Base-by-base conservation (phyloP, 2,888 invertebrate genomes). In the Papilio gigon region DNA sequence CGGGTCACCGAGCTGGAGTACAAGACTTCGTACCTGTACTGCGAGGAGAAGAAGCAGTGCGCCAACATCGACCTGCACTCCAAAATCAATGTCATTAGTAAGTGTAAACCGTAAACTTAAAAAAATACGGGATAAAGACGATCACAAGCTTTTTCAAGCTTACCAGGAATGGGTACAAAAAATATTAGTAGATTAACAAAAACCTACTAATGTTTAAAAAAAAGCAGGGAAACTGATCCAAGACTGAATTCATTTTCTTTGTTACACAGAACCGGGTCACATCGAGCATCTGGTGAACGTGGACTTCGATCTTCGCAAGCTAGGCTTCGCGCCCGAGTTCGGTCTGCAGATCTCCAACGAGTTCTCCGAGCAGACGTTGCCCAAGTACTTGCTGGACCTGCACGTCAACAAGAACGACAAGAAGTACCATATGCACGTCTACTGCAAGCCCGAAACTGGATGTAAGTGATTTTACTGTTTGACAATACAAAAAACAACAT, bases 1-100 rank as follows among this genome's bases (percentile, higher is more conserved):
- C 95, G 95, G 75, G 81, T 95, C 62, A 95, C 96, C 50, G 95
- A 95, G 85, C 93, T 95, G 72, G 95, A 96, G 74, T 94, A 95
- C 82, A 94, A 95, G 77, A 90, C 94, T 59, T 94, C 95, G 14
- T 93, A 94, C 72, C 95, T 95, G 12, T 95, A 95, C 82, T 96
- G 96, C 81, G 96, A 96, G 75, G 95, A 95, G 80, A 95, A 95
- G 87, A 95, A 95, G 71, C 95, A 96, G 75, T 96, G 96, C 79
- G 95, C 95, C 0, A 94, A 95, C 78, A 92, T 95, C 25, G 96
- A 96, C 77, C 78, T 95, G n/a, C 93, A 94, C 76, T 93, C 94
- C 33, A 94, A 94, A 78, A 81, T 92, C 30, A 88, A 88, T 69
- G 72, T 83, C 6, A 86, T 86, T 63, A 92, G 92, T 92, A 72